Conservation (phyloP, 2,888 invertebrate genomes). For the Tetramorium bicarinatum region DNA sequence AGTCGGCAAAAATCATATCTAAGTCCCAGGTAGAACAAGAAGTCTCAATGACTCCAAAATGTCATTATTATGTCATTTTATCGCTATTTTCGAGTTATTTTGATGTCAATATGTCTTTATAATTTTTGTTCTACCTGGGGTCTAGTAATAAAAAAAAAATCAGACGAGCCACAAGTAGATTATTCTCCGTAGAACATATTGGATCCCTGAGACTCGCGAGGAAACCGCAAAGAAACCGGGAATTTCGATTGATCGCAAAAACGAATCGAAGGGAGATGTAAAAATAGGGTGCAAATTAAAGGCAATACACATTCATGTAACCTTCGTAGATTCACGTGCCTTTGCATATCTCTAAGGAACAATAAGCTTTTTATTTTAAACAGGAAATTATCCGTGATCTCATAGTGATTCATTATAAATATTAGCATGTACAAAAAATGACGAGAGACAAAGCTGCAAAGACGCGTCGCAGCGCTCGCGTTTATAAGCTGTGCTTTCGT, state of each 20-base stretch:
- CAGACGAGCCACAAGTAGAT: too few species aligned
- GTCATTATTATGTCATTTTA: too few species aligned
- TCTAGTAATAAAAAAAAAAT: too few species aligned
- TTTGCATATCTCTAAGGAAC: slow-evolving; percentile 1
- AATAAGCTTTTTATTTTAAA: slow-evolving; percentile 45
- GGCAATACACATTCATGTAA: background rate
- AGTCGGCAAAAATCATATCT: too few species aligned
- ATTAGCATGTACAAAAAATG: slow-evolving; percentile 33
- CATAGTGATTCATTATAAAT: slow-evolving; percentile 40
- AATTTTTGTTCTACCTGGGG: too few species aligned
- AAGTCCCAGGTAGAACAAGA: too few species aligned
- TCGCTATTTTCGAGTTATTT: too few species aligned
- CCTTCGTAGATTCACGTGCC: background rate
- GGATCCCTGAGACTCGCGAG: too few species aligned
- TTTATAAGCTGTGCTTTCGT: background rate
- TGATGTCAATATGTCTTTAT: too few species aligned
- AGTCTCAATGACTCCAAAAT: too few species aligned
- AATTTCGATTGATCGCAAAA: background rate
- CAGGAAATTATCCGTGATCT: background rate
- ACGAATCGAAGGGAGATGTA: background rate
- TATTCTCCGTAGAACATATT: too few species aligned
- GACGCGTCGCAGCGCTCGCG: background rate
- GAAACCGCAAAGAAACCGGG: too few species aligned
- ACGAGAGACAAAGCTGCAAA: slow-evolving; percentile 11
- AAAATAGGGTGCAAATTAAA: background rate